Evolutionary conservation across 2,113 vertebrate genomes (phyloP), one percentile per base, ranked within the genome.

Genomic region (Bubo blakistoni): DNA sequence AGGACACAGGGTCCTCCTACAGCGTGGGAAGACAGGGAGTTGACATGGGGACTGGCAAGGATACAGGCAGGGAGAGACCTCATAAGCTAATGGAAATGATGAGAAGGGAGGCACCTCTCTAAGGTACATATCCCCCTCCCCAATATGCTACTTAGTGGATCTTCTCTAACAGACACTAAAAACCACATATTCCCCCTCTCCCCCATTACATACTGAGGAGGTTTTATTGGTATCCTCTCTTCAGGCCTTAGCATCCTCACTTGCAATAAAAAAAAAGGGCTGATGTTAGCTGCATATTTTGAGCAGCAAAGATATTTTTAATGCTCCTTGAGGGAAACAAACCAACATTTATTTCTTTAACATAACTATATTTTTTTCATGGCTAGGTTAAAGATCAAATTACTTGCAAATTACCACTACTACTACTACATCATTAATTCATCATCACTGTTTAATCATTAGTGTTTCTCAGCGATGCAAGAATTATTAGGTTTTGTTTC

Each of bases 361-460:
- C 26, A n/a, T 38, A 70, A 63, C 32, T 36, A 1, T 58, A 51
- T 78, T 69, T 88, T 86, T 88, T 91, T 92, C 57, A 71, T 46
- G 36, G 40, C 9, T 57, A 81, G 51, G 34, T 72, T 81, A 91
- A 92, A 67, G 52, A 84, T 59, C 9, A 0, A 76, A 92, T 91
- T 91, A 94, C 80, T 91, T 90, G 16, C 44, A 92, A 94, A 91
- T 89, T 94, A 63, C 65, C 46, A 18, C n/a, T 65, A 58, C 65
- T 79, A 57, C 65, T 81, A 65, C 36, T 90, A 29, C 76, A 69
- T 72, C 62, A 91, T 92, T 82, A 91, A 58, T 69, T 90, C 84
- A 54, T 79, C 59, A 72, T 44, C 44, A 57, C 32, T 57, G 30
- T 63, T 91, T 65, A 87, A 96, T 90, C 61, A 76, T 90, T 81